Percentiles rank a stretch among this genome's conserved stretches.
Evolutionary conservation across 2,113 vertebrate species (phyloP).

Genomic region (Elephas maximus): DNA sequence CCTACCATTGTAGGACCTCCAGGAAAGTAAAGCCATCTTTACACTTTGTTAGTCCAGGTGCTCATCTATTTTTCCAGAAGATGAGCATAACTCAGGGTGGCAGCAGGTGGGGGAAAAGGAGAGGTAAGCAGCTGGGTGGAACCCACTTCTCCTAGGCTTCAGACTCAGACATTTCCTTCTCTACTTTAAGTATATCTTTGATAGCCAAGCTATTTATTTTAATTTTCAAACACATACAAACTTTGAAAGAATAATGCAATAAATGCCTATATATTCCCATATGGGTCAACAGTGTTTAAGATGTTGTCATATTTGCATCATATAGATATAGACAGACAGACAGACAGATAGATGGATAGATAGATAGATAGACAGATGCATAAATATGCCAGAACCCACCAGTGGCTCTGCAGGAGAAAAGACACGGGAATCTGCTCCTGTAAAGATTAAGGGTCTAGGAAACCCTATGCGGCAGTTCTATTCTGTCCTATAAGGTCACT

Average conservation of each 20-base stretch:
- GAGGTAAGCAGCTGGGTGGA: not conserved
- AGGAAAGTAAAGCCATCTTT: not conserved
- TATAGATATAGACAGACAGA: too few relatives aligned
- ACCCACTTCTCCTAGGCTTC: not conserved
- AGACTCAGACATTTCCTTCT: not conserved
- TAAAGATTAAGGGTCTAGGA: too few relatives aligned
- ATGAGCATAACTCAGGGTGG: not conserved
- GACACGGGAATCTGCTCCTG: too few relatives aligned
- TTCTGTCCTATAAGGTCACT: too few relatives aligned
- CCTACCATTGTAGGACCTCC: not conserved
- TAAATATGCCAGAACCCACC: too few relatives aligned
- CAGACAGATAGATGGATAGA: too few relatives aligned
- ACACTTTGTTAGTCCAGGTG: not conserved
- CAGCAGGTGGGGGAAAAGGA: not conserved
- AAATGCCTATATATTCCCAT: not conserved
- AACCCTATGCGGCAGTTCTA: too few relatives aligned
- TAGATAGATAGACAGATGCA: too few relatives aligned
- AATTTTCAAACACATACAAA: not conserved
- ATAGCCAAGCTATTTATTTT: not conserved
- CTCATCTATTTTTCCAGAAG: not conserved
- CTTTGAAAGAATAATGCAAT: not conserved
- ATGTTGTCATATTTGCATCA: not conserved
- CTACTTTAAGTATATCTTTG: not conserved
- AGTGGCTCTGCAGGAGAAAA: too few relatives aligned
- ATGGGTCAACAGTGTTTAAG: not conserved